Conservation (phyloP, 2,888 invertebrate species). For the Cacoxenus indagator region DNA sequence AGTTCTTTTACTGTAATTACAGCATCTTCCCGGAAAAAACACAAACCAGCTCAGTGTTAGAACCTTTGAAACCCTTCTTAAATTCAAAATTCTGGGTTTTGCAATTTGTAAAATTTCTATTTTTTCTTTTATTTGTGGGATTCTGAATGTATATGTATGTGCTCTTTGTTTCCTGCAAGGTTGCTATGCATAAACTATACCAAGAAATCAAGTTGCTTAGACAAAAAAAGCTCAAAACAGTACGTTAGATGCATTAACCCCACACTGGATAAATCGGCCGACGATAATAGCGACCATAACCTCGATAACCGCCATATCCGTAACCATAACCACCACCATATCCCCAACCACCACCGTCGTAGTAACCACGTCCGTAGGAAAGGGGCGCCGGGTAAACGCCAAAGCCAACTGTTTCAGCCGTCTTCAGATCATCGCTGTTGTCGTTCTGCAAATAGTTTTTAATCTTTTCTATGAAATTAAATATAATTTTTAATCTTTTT, state of each 20-base stretch:
- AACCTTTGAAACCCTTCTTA: no score
- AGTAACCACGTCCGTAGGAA: constrained; percentile 44
- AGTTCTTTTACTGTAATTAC: no score
- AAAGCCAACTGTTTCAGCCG: constrained; percentile 49
- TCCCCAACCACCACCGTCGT: constrained; percentile 37
- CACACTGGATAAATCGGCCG: constrained; percentile 54
- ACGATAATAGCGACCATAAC: constrained; percentile 36
- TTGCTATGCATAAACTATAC: no score
- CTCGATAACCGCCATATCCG: not conserved
- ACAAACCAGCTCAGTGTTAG: no score
- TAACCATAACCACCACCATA: constrained; percentile 37
- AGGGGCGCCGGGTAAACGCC: constrained; percentile 46
- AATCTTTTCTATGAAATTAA: not conserved
- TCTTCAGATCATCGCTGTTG: constrained; percentile 42
- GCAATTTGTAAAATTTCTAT: no score
- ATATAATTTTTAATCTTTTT: not conserved
- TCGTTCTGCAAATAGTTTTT: constrained; percentile 6
- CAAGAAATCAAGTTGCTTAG: not conserved
- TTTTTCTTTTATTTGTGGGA: no score
- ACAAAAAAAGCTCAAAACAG: no score
- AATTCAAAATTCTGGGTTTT: no score
- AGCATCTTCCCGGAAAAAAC: no score
- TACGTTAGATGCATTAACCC: no score
- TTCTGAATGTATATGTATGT: no score
- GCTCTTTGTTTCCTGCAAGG: no score